These are phyloP conservation scores for Setipinna tenuifilis DNA, from an alignment of 2,797 vertebrate species.

Conservation along the genomic window DNA sequence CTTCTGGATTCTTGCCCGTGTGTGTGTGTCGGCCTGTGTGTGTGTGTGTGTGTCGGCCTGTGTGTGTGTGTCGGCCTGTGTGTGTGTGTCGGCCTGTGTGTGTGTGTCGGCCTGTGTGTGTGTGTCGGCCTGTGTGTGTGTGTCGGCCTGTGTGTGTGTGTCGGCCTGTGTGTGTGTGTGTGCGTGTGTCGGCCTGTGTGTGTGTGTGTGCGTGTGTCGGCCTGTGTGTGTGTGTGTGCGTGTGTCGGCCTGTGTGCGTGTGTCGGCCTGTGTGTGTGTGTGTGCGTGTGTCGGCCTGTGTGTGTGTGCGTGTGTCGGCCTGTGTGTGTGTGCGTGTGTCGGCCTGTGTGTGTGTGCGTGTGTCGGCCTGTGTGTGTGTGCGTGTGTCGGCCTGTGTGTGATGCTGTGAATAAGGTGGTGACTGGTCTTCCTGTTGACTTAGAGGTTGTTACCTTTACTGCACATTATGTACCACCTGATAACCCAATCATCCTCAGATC, in stretches of 20 bases:
- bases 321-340: too few relatives aligned
- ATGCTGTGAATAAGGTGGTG: neutral
- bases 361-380: too few relatives aligned
- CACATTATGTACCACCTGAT: neutral
- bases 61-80: neutral
- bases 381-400: neutral
- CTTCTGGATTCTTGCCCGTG: too few relatives aligned
- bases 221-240: conserved; percentile 5
- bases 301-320: too few relatives aligned
- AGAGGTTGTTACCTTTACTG: neutral
- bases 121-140: too few relatives aligned
- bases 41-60: conserved; percentile 9
- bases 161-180: too few relatives aligned
- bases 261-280: neutral
- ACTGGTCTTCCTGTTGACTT: too few relatives aligned
- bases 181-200: too few relatives aligned
- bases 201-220: neutral
- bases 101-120: neutral
- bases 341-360: too few relatives aligned
- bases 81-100: neutral
- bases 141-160: too few relatives aligned
- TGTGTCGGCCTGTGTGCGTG: neutral
- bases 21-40: neutral
- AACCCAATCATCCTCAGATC: neutral
- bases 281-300: neutral